Base-by-base conservation (phyloP, 2,113 vertebrate genomes). In the Cariama cristata region DNA sequence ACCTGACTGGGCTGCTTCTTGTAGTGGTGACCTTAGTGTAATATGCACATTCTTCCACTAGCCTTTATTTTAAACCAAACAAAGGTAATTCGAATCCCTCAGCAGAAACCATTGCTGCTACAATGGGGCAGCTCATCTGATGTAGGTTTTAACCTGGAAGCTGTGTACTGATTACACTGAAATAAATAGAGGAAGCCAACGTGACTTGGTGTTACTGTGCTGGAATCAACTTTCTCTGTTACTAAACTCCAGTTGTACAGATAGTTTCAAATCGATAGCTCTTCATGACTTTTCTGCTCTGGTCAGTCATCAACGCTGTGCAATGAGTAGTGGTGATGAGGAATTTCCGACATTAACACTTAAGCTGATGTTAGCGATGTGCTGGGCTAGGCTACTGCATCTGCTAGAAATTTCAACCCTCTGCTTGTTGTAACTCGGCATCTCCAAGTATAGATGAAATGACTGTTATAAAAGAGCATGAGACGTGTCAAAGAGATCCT, bases 171-270 rank as follows among this genome's bases (percentile, higher is more conserved):
- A 20, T 81, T 63, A 19, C 73, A 47, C 68, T 17, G 59, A 88
- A 89, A 95, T 82, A 95, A 94, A 92, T 3, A 45, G 76, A 86
- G 66, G 80, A 79, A 91, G 73, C 74, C 81, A 13, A 26, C 4
- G 27, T 22, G 33, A 14, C 4, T 52, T 21, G 40, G 47, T 67
- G 33, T 60, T 56, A 8, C 47, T 45, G 23, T 90, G 58, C 53
- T 77, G 55, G 55, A 63, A 38, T 38, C 12, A 2, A 6, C 52
- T 69, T 52, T 42, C 24, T 66, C 47, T 9, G 5, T 32, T 40
- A 11, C 30, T 32, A 1, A 62, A 33, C 58, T 81, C 32, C 28
- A 50, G 4, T 55, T 56, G 7, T 4, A 9, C 0, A 2, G 33
- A 2, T 44, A 3, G 16, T 76, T 58, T 86, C 14, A 22, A 44